phyloP scores from a whole-genome alignment of 2,797 vertebrate species.

The Paratrypauchen microcephalus region DNA sequence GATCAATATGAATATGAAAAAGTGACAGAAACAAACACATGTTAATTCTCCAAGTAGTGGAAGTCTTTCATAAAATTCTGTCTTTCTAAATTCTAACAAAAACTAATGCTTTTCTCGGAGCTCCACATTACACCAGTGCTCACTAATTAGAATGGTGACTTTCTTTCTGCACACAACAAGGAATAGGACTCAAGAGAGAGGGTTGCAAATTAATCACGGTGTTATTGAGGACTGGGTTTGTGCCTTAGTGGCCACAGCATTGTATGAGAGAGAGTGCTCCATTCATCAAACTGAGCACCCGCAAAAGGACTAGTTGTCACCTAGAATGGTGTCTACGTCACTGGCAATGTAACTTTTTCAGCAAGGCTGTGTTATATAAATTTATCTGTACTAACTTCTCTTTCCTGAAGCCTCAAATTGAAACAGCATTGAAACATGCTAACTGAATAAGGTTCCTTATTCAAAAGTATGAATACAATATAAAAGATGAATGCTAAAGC shows the following conservation, averaged over 20 bases:
- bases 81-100: neutral
- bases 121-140: slow-evolving; percentile 52
- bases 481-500: too few species aligned
- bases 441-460: too few species aligned
- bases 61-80: slow-evolving; percentile 38
- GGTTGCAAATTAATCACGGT: slow-evolving; percentile 64
- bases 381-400: too few species aligned
- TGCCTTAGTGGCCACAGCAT: slow-evolving; percentile 58
- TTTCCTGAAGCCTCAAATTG: too few species aligned
- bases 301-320: slow-evolving; percentile 26
- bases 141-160: slow-evolving; percentile 65
- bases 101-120: slow-evolving; percentile 29
- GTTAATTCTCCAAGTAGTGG: slow-evolving; percentile 1
- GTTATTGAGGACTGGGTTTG: slow-evolving; percentile 69
- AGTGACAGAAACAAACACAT: neutral
- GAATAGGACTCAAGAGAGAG: slow-evolving; percentile 50
- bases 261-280: slow-evolving; percentile 54
- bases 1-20: neutral
- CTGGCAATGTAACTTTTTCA: too few species aligned
- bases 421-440: too few species aligned
- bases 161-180: slow-evolving; percentile 55
- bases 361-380: too few species aligned
- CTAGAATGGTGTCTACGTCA: slow-evolving; percentile 4
- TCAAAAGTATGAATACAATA: too few species aligned
- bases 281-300: slow-evolving; percentile 57